Evolutionary conservation across 2,888 invertebrate genomes (phyloP).

Genomic region (Nomada hirtipes): DNA sequence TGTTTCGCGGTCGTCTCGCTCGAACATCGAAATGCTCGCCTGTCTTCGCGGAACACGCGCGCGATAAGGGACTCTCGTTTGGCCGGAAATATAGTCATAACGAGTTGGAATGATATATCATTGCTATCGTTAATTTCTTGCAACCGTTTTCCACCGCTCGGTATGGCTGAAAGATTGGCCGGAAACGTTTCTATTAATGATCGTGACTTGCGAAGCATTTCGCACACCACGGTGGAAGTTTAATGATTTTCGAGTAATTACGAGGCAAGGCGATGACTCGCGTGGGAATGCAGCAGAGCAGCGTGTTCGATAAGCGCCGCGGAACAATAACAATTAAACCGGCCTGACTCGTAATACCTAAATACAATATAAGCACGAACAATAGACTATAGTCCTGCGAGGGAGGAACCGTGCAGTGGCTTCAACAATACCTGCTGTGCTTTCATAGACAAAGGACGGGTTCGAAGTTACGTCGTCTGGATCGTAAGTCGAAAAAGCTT

Average conservation of each 20-base stretch:
- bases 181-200: constrained; percentile 47
- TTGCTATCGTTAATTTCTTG: constrained; percentile 6
- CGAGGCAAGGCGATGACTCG: constrained; percentile 70
- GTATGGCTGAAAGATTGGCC: constrained; percentile 1
- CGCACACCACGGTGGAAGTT: constrained; percentile 58
- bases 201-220: constrained; percentile 29
- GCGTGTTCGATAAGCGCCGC: constrained; percentile 70
- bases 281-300: constrained; percentile 74
- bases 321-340: constrained; percentile 76
- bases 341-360: constrained; percentile 71
- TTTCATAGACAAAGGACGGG: constrained; percentile 64
- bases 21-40: constrained; percentile 38
- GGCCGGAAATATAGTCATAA: neutral
- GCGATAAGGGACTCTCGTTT: neutral
- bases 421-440: constrained; percentile 63
- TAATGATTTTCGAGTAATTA: constrained; percentile 74
- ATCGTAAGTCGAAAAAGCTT: constrained; percentile 58
- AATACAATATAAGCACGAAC: constrained; percentile 75
- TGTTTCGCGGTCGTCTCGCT: constrained; percentile 46
- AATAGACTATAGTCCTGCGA: constrained; percentile 58
- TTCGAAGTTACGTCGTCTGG: constrained; percentile 51
- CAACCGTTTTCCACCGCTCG: neutral
- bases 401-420: constrained; percentile 32
- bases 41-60: neutral
- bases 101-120: neutral